These are phyloP conservation scores for Caenorhabditis drosophilae DNA, from an alignment of 2,888 invertebrate genomes.

Conservation along the genomic window DNA sequence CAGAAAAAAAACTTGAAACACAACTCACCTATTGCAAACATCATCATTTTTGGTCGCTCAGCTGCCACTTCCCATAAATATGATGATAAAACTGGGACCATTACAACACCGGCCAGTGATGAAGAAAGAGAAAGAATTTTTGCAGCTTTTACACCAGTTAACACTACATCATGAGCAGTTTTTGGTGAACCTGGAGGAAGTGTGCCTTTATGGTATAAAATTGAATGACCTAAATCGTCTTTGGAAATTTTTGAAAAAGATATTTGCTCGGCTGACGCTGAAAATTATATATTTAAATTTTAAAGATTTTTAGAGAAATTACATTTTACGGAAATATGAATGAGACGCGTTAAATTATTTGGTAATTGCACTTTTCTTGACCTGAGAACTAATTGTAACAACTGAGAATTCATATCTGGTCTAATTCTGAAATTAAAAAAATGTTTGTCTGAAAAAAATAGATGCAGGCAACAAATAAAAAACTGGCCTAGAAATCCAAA, in stretches of 20 bases:
- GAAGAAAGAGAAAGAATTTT: constrained; percentile 63
- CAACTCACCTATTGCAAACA: constrained; percentile 39
- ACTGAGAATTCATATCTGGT: no score
- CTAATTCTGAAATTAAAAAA: background rate
- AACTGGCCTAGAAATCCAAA: background rate
- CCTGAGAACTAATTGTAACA: no score
- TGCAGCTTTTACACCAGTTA: constrained; percentile 53
- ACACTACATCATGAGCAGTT: constrained; percentile 54
- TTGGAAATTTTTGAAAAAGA: constrained; percentile 49
- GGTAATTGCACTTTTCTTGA: no score
- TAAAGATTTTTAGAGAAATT: no score
- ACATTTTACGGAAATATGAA: no score
- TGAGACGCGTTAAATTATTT: no score
- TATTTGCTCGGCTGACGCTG: constrained; percentile 32
- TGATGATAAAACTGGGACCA: constrained; percentile 63
- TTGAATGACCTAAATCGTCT: constrained; percentile 63
- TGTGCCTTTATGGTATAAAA: constrained; percentile 51
- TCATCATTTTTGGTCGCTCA: constrained; percentile 58
- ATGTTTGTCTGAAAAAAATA: constrained; percentile 1
- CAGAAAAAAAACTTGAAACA: background rate
- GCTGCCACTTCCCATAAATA: constrained; percentile 60
- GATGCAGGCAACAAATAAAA: background rate
- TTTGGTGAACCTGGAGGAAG: constrained; percentile 51
- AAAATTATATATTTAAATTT: constrained; percentile 1
- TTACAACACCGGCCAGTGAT: constrained; percentile 58